Evolutionary conservation across 1,140 invertebrate species (phyloP).

Genomic region (Papilio glaucus): DNA sequence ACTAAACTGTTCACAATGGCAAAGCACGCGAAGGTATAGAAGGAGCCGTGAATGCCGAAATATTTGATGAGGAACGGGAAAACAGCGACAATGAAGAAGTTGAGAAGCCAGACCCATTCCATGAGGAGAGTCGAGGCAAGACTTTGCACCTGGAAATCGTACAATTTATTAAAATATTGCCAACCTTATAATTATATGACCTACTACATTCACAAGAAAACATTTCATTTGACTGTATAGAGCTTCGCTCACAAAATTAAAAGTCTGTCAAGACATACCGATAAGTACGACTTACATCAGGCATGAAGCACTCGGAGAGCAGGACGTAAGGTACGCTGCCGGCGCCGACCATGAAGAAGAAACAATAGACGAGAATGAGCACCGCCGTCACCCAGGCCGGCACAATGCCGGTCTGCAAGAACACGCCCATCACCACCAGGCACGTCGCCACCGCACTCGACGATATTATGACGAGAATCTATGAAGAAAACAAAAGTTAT

Average conservation of each 20-base stretch:
- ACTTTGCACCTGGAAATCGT: conserved; percentile 66
- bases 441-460: conserved; percentile 52
- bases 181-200: neutral
- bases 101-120: conserved; percentile 72
- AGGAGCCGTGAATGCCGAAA: conserved; percentile 62
- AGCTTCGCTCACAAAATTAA: no score
- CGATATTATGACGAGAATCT: conserved; percentile 67
- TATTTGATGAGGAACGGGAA: conserved; percentile 61
- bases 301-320: conserved; percentile 66
- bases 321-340: conserved; percentile 72
- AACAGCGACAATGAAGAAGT: conserved; percentile 64
- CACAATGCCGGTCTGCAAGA: conserved; percentile 55
- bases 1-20: conserved; percentile 82
- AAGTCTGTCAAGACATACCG: no score
- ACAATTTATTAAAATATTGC: neutral
- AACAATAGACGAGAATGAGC: conserved; percentile 67
- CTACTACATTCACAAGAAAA: no score
- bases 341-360: conserved; percentile 70
- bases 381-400: conserved; percentile 65
- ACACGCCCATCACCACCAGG: conserved; percentile 58
- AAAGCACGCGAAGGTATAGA: conserved; percentile 65
- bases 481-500: no score
- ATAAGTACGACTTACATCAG: conserved; percentile 61
- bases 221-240: no score
- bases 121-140: conserved; percentile 67